Base-by-base conservation (phyloP, 2,888 invertebrate species). In the Heliconius aoede region DNA sequence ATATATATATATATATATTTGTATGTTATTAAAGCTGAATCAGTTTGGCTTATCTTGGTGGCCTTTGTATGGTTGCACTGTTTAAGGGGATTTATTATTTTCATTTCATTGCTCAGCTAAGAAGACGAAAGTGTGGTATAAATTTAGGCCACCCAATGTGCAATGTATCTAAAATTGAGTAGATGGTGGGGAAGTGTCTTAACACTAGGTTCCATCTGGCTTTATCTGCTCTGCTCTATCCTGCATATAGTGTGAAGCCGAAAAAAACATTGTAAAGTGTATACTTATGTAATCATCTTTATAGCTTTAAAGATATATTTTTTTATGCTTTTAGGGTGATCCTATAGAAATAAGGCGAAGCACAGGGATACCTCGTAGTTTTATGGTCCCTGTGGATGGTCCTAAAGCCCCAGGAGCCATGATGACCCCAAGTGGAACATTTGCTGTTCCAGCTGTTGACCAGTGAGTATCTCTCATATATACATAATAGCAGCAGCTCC, bases 301-400 rank as follows among this genome's bases (percentile, higher is more conserved):
- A 55, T n/a, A 55, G 9, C 3, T n/a, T 55, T 8, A 28, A 26
- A 60, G 28, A 60, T 60, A 18, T 60, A 15, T 2, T 15, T 46
- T 13, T 26, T 65, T 46, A 68, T 55, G 40, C 1, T 71, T 74
- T 21, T 55, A 94, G 93, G 90, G 91, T 94, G 97, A 96, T 86
- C 95, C 96, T 28, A 94, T 96, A 80, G 98, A 98, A 88, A 96
- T 98, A 79, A 98, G 98, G 86, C 96, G 99, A 85, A 99, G 98
- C 86, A 99, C 99, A 55, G 99, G 99, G 61, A 99, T 99, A 85
- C 99, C 99, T 11, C 95, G 97, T 83, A 99, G 98, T 94, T 99
- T 99, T 95, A 97, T 99, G 97, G 97, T 98, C 77, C 97, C 97
- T 68, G 99, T 98, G n/a, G 97, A 96, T 85, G 97, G 98, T 65